A percentile compares a stretch with the other conserved stretches of the same genome.
Evolutionary conservation across 2,888 invertebrate genomes (phyloP).

Genomic region (Cabera pusaria): DNA sequence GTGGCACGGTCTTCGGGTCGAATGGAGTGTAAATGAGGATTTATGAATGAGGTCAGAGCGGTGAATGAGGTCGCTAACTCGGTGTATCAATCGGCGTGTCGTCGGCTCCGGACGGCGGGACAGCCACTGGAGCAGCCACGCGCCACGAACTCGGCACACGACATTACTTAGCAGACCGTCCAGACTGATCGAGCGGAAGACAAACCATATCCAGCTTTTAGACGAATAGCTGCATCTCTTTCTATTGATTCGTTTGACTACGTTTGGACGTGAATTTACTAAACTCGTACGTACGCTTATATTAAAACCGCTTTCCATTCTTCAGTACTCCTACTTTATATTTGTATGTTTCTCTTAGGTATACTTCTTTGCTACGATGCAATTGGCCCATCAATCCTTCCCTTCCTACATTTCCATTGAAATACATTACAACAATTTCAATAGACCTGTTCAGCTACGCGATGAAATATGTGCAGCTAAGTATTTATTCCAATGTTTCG

Average conservation of each 20-base stretch:
- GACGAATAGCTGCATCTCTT: too few relatives aligned
- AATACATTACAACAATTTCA: constrained; percentile 36
- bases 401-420: background rate
- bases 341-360: too few relatives aligned
- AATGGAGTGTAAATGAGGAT: constrained; percentile 73
- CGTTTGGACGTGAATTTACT: too few relatives aligned
- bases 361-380: too few relatives aligned
- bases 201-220: too few relatives aligned
- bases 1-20: constrained; percentile 58
- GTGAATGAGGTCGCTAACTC: constrained; percentile 64
- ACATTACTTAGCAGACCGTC: too few relatives aligned
- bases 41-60: constrained; percentile 79
- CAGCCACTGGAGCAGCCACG: constrained; percentile 16
- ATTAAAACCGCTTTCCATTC: too few relatives aligned
- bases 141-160: constrained; percentile 65
- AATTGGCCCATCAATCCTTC: too few relatives aligned
- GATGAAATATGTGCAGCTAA: constrained; percentile 36
- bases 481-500: constrained; percentile 45
- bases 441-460: constrained; percentile 32
- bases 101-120: background rate
- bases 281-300: too few relatives aligned
- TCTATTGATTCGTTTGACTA: too few relatives aligned
- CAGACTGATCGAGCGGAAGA: too few relatives aligned
- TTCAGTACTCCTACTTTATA: too few relatives aligned
- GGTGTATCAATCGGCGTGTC: constrained; percentile 49